Percentiles rank a stretch among this genome's conserved stretches.
These are phyloP conservation scores for Rhyacophila evoluta DNA, from an alignment of 2,888 invertebrate species.

Conservation along the genomic window DNA sequence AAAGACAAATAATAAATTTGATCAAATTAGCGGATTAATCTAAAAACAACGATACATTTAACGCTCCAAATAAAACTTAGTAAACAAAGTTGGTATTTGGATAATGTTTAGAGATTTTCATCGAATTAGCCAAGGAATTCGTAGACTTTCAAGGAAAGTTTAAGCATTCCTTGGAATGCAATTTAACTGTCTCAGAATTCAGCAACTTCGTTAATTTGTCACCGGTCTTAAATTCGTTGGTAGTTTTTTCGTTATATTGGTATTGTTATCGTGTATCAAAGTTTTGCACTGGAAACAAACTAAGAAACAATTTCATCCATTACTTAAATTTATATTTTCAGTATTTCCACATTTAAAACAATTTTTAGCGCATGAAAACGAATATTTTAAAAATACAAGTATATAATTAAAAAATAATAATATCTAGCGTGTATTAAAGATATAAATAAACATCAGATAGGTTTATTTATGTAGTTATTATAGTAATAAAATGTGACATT, in stretches of 20 bases:
- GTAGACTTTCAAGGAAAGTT: constrained; percentile 48
- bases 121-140: constrained; percentile 54
- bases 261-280: constrained; percentile 32
- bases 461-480: too few relatives aligned
- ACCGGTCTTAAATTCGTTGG: constrained; percentile 49
- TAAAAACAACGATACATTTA: background rate
- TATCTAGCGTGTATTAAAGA: too few relatives aligned
- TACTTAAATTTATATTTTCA: constrained; percentile 8
- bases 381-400: background rate
- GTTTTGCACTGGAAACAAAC: constrained; percentile 7
- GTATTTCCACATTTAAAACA: background rate
- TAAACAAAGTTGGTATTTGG: constrained; percentile 44
- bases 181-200: constrained; percentile 55
- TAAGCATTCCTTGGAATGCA: constrained; percentile 53
- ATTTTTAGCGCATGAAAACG: background rate
- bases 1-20: background rate
- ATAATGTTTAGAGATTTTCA: constrained; percentile 54
- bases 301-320: constrained; percentile 26
- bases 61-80: background rate
- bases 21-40: background rate
- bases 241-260: constrained; percentile 38
- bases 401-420: too few relatives aligned
- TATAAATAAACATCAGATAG: too few relatives aligned
- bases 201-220: constrained; percentile 55
- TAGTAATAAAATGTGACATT: too few relatives aligned